phyloP scores from a whole-genome alignment of 2,797 vertebrate genomes.

The Xenentodon cancila region DNA sequence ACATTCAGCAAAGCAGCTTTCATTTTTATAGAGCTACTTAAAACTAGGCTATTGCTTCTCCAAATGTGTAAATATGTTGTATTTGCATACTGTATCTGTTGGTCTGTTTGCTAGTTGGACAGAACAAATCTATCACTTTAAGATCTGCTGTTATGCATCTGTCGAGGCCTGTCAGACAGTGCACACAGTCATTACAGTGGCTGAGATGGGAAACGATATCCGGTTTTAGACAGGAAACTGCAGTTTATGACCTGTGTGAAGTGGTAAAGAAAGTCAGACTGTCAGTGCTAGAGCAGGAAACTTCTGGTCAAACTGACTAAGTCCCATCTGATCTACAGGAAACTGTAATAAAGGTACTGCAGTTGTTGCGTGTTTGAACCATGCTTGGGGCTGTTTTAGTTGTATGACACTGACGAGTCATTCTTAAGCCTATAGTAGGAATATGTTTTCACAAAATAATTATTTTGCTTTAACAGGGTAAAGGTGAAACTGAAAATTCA shows the following conservation, averaged over 20 bases:
- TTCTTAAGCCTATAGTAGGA: too few relatives aligned
- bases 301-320: conserved; percentile 17
- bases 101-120: too few relatives aligned
- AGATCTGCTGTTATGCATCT: background rate
- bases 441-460: background rate
- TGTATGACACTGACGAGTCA: background rate
- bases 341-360: conserved; percentile 11
- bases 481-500: conserved; percentile 48
- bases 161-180: background rate
- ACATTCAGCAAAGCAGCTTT: too few relatives aligned
- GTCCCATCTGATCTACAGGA: conserved; percentile 10
- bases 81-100: background rate
- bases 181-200: background rate
- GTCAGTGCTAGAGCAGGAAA: conserved; percentile 27
- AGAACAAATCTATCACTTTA: too few relatives aligned
- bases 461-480: conserved; percentile 1
- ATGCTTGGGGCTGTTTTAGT: conserved; percentile 23
- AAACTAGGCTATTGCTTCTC: background rate
- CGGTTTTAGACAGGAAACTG: conserved; percentile 44
- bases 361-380: conserved; percentile 15
- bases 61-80: background rate
- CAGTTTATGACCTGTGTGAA: conserved; percentile 18
- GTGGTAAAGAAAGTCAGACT: conserved; percentile 24
- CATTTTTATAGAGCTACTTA: too few relatives aligned
- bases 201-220: conserved; percentile 8